phyloP scores from a whole-genome alignment of 2,888 invertebrate genomes.

The Galeruca laticollis region DNA sequence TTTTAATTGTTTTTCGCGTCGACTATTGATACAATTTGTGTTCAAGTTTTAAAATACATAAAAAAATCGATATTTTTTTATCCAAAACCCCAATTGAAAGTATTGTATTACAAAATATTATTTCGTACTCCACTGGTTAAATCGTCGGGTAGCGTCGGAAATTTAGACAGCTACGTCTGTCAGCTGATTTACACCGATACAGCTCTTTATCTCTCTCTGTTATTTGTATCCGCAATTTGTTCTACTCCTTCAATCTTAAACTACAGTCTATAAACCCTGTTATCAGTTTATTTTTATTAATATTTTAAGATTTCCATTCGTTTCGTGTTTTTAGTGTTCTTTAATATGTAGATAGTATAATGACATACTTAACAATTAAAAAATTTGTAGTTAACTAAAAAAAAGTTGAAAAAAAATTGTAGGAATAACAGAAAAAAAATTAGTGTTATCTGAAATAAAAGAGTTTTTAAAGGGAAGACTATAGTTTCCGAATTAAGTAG shows the following conservation, averaged over 20 bases:
- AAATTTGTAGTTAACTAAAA: conserved; percentile 10
- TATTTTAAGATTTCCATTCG: not conserved
- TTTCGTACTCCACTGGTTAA: too few relatives aligned
- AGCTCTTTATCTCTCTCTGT: not conserved
- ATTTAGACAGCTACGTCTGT: not conserved
- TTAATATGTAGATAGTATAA: conserved; percentile 14
- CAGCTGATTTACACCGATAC: too few relatives aligned
- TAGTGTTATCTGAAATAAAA: not conserved
- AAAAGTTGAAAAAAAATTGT: not conserved
- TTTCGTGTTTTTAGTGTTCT: conserved; percentile 12
- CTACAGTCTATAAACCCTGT: not conserved
- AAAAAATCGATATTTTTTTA: too few relatives aligned
- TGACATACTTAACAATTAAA: conserved; percentile 19
- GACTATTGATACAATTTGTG: too few relatives aligned
- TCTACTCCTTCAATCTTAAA: not conserved
- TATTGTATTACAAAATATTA: too few relatives aligned
- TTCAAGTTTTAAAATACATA: too few relatives aligned
- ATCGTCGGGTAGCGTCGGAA: too few relatives aligned
- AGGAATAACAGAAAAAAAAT: not conserved
- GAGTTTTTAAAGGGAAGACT: not conserved
- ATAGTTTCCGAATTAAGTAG: not conserved
- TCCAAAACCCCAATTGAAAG: too few relatives aligned
- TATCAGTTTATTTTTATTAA: not conserved
- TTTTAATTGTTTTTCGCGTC: too few relatives aligned
- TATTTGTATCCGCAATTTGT: not conserved